Percentiles rank a stretch among this genome's conserved stretches.
phyloP scores from a whole-genome alignment of 2,888 invertebrate genomes.

The Ochropleura leucogaster region DNA sequence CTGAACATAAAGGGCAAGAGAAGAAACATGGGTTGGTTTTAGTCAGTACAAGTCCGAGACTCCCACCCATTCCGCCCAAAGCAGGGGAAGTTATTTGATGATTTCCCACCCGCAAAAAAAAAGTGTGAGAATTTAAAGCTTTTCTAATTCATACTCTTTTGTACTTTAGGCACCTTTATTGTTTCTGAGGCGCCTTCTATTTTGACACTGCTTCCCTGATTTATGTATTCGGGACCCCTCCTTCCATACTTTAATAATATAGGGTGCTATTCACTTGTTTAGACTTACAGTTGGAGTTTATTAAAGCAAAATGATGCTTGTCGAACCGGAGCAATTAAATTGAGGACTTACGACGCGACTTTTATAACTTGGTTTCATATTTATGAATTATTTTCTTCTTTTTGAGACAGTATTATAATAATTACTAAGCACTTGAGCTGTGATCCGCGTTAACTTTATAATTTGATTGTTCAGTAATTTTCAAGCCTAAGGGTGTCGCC shows the following conservation, averaged over 20 bases:
- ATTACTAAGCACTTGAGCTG: background rate
- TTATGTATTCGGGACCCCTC: constrained; percentile 39
- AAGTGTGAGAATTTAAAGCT: background rate
- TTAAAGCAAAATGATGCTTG: constrained; percentile 29
- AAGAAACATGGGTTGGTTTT: too few relatives aligned
- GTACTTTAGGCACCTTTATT: constrained; percentile 31
- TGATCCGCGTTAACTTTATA: constrained; percentile 6
- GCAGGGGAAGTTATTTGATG: too few relatives aligned
- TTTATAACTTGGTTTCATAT: constrained; percentile 11
- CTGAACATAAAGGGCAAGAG: too few relatives aligned
- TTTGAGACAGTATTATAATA: background rate
- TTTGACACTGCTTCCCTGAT: constrained; percentile 43
- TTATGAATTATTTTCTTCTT: constrained; percentile 7
- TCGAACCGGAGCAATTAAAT: constrained; percentile 46
- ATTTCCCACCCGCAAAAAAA: too few relatives aligned
- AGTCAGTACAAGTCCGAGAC: too few relatives aligned
- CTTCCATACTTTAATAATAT: constrained; percentile 33
- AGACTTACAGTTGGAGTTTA: constrained; percentile 24
- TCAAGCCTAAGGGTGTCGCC: background rate
- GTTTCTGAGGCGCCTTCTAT: constrained; percentile 37
- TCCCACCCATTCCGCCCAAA: too few relatives aligned
- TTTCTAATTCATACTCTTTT: constrained; percentile 25
- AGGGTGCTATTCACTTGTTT: constrained; percentile 23
- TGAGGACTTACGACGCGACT: constrained; percentile 9
- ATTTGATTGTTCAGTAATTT: background rate